Evolutionary conservation across 2,797 vertebrate species (phyloP).

Genomic region (Crax fasciolata): DNA sequence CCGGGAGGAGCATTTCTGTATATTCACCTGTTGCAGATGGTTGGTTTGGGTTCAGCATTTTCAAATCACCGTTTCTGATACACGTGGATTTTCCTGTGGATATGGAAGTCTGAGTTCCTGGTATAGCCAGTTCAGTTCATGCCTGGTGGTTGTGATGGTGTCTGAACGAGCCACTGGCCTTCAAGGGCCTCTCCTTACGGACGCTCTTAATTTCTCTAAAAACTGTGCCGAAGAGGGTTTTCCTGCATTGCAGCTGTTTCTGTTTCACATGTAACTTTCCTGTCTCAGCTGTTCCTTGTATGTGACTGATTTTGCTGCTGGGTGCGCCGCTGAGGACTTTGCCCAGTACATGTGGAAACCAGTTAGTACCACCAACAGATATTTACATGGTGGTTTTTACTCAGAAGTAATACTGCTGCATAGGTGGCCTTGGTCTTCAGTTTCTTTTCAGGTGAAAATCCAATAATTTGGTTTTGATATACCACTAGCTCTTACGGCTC

Average conservation of each 20-base stretch:
- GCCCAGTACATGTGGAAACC: not conserved
- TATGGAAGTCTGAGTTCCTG: not conserved
- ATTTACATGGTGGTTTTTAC: not conserved
- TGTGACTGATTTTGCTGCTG: not conserved
- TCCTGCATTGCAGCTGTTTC: not conserved
- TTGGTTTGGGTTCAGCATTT: not conserved
- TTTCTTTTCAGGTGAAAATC: not conserved
- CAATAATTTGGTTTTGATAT: not conserved
- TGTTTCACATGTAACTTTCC: not conserved
- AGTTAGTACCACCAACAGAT: not conserved
- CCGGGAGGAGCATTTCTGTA: accelerated
- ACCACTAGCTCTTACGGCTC: not conserved
- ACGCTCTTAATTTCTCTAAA: not conserved
- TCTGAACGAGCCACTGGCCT: not conserved
- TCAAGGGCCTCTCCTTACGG: not conserved
- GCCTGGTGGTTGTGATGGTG: not conserved
- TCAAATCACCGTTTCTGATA: not conserved
- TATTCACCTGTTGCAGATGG: not conserved
- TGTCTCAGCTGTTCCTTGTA: not conserved
- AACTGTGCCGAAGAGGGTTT: not conserved
- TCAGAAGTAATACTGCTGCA: not conserved
- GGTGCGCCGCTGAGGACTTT: not conserved
- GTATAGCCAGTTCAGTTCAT: not conserved
- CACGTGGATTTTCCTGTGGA: not conserved
- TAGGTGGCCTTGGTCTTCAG: not conserved